phyloP scores from a whole-genome alignment of 1,140 invertebrate genomes.

The Euglossa dilemma region DNA sequence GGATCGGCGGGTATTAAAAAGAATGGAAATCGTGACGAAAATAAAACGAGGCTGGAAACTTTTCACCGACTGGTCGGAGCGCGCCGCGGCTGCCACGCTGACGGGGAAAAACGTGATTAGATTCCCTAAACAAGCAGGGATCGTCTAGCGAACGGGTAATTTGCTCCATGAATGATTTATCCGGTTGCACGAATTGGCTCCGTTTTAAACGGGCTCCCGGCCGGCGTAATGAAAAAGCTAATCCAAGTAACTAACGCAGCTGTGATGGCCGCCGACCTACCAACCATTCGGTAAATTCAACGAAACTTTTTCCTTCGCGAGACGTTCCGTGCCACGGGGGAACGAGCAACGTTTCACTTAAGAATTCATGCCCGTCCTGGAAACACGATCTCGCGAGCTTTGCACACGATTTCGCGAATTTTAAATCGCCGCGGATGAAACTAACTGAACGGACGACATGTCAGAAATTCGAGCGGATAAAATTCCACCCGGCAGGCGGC shows the following conservation, averaged over 20 bases:
- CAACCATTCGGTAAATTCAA: constrained; percentile 35
- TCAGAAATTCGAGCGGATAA: background rate
- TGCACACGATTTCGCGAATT: constrained; percentile 17
- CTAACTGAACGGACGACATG: background rate
- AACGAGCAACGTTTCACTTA: constrained; percentile 26
- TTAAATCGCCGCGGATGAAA: constrained; percentile 2
- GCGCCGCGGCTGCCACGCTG: background rate
- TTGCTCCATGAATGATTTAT: constrained; percentile 46
- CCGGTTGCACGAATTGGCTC: constrained; percentile 37
- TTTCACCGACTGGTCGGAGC: background rate
- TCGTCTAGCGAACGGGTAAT: constrained; percentile 14
- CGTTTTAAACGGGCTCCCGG: constrained; percentile 12
- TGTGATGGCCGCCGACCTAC: background rate
- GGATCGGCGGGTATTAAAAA: constrained; percentile 7
- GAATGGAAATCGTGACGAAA: background rate
- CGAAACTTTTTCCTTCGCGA: constrained; percentile 25
- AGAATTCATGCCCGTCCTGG: constrained; percentile 37
- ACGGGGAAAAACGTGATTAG: constrained; percentile 37
- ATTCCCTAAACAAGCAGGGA: constrained; percentile 27
- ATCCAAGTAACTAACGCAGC: constrained; percentile 39
- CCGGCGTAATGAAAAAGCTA: constrained; percentile 37
- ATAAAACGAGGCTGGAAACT: background rate
- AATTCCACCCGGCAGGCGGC: background rate
- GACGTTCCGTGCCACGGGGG: background rate
- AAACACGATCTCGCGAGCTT: constrained; percentile 4